phyloP scores from a whole-genome alignment of 1,140 invertebrate genomes.

The Heliconius congener region DNA sequence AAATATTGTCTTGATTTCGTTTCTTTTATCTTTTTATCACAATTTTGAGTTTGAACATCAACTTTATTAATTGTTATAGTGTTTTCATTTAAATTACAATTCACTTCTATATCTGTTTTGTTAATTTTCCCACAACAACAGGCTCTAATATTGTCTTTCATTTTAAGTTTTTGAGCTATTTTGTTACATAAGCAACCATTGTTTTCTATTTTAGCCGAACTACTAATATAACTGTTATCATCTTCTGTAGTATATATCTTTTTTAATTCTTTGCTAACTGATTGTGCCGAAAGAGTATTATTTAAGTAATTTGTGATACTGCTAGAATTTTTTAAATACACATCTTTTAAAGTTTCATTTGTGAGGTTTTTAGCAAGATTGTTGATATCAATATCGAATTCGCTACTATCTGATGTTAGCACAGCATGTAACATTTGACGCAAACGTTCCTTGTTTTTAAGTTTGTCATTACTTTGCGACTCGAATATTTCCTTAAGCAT shows the following conservation, averaged over 20 bases:
- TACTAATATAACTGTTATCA: constrained; percentile 42
- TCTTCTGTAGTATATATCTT: constrained; percentile 40
- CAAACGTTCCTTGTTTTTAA: constrained; percentile 44
- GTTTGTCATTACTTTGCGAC: constrained; percentile 41
- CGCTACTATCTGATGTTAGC: constrained; percentile 58
- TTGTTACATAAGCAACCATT: constrained; percentile 45
- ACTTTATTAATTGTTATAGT: constrained; percentile 40
- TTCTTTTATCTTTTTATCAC: constrained; percentile 26
- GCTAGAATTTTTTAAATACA: constrained; percentile 47
- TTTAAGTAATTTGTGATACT: constrained; percentile 52
- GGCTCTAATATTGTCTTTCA: constrained; percentile 24
- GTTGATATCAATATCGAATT: constrained; percentile 37
- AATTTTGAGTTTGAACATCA: constrained; percentile 50
- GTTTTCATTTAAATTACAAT: constrained; percentile 40
- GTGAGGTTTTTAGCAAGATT: constrained; percentile 48
- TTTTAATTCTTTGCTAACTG: neutral
- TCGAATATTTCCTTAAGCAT: constrained; percentile 56
- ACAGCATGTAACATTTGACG: constrained; percentile 53
- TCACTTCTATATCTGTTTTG: constrained; percentile 46
- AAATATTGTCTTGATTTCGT: neutral
- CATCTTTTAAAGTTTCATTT: constrained; percentile 45
- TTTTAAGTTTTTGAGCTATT: constrained; percentile 50
- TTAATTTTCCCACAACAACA: constrained; percentile 42
- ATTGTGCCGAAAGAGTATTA: constrained; percentile 39
- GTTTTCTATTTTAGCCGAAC: constrained; percentile 4